Evolutionary conservation across 2,888 invertebrate genomes (phyloP).

Genomic region (Pristionchus fissidentatus): DNA sequence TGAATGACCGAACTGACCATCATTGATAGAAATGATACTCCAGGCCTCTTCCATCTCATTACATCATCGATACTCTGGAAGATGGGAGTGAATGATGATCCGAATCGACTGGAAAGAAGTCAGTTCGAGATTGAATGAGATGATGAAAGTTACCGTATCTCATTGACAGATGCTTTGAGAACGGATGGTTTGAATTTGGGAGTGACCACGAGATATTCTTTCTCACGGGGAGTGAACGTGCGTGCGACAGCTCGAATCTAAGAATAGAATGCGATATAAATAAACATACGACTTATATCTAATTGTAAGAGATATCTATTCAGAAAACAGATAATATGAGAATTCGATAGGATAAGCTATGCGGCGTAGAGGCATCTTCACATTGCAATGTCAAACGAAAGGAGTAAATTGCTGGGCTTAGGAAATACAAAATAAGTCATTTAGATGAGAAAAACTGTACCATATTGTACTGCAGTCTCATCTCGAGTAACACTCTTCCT

Average conservation of each 20-base stretch:
- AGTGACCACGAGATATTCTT: constrained; percentile 84
- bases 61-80: constrained; percentile 42
- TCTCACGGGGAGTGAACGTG: constrained; percentile 93
- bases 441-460: constrained; percentile 78
- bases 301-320: too few relatives aligned
- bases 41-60: constrained; percentile 42
- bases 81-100: constrained; percentile 23
- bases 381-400: neutral
- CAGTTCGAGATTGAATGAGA: neutral
- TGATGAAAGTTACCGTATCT: constrained; percentile 17
- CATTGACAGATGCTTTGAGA: constrained; percentile 38
- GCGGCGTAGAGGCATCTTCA: too few relatives aligned
- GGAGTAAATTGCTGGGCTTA: neutral
- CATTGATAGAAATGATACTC: constrained; percentile 30
- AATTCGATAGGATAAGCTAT: too few relatives aligned
- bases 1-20: neutral
- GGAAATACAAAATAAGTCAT: neutral
- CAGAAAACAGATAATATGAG: too few relatives aligned
- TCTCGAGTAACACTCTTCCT: constrained; percentile 85
- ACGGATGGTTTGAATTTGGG: constrained; percentile 49
- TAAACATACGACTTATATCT: too few relatives aligned
- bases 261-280: too few relatives aligned
- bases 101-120: constrained; percentile 41
- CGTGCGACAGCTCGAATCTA: constrained; percentile 89
- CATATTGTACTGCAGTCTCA: constrained; percentile 93